Evolutionary conservation across 2,888 invertebrate genomes (phyloP), one percentile per base, ranked within the genome.

Genomic region (Metallyticus violacea): DNA sequence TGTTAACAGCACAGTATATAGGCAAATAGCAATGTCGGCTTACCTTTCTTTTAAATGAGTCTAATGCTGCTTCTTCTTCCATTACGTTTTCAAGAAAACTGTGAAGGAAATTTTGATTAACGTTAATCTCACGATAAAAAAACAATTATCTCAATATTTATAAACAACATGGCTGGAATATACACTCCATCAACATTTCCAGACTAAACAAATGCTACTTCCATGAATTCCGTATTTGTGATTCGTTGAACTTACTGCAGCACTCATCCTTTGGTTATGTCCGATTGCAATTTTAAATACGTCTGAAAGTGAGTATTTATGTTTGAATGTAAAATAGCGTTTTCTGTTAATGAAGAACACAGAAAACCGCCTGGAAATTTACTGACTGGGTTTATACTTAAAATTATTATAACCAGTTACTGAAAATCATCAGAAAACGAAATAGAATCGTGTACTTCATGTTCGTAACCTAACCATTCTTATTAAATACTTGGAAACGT

Each of bases 41-140:
- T 80, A 85, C 85, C 85, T 85, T 85, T 81, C 25, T 76, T 85
- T 85, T 85, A 22, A 85, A 85, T 6, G 85, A 25, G 15, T 79
- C 26, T 62, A 85, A 30, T 40, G 40, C 81, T 62, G 62, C 79
- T 82, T 40, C n/a, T n/a, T 7, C 82, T 15, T 62, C 82, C 82
- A 82, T 76, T 5, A 82, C 30, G 40, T 82, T 76, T 62, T 9
- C 15, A 62, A 62, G 40, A 62, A 15, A 62, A 62, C n/a, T 26
- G 26, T 40, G 26, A 1, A 76, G 26, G 7, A 25, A 25, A 82
- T 15, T 62, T 26, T 3, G 4, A 62, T 25, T 26, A 22, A 76
- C 7, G 9, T 6, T 26, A 26, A n/a, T n/a, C n/a, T 22, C 26
- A 26, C 7, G 62, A 22, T 27, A 76, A 76, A 82, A 0, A 15